A percentile compares a stretch with the other conserved stretches of the same genome.
Conservation (phyloP, 2,888 invertebrate genomes). For the Drosophila buzzatii region DNA sequence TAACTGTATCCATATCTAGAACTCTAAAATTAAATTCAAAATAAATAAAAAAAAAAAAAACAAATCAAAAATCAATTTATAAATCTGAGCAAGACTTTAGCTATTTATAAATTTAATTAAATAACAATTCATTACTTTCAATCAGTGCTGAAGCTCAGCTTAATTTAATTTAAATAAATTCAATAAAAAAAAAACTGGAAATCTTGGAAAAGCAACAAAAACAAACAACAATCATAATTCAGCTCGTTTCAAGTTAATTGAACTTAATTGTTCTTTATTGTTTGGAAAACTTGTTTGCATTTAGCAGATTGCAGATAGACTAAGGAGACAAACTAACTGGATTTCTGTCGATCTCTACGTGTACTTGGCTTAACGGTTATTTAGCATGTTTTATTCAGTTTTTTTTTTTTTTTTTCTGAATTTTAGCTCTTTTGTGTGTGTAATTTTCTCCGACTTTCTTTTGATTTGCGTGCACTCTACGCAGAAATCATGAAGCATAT, state of each 20-base stretch:
- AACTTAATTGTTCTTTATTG: constrained; percentile 25
- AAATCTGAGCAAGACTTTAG: neutral
- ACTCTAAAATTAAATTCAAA: neutral
- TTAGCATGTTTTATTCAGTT: constrained; percentile 11
- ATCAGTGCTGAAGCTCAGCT: neutral
- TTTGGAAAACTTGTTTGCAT: constrained; percentile 25
- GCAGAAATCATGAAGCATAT: constrained; percentile 60
- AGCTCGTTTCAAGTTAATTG: constrained; percentile 3
- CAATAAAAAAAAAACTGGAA: constrained; percentile 21
- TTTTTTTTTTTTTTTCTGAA: neutral
- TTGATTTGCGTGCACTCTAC: constrained; percentile 46
- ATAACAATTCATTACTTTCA: neutral
- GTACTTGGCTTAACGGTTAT: constrained; percentile 38
- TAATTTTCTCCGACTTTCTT: constrained; percentile 48
- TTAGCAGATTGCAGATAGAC: constrained; percentile 10
- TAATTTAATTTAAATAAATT: neutral
- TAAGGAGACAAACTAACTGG: constrained; percentile 11
- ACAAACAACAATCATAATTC: neutral
- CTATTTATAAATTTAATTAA: neutral
- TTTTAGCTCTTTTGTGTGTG: neutral
- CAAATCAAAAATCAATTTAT: neutral
- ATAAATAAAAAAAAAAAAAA: no score
- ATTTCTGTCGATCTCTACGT: constrained; percentile 16
- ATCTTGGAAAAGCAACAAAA: neutral
- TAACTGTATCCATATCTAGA: no score